phyloP scores from a whole-genome alignment of 23 tunicate genomes.

The Diplosoma virens region DNA sequence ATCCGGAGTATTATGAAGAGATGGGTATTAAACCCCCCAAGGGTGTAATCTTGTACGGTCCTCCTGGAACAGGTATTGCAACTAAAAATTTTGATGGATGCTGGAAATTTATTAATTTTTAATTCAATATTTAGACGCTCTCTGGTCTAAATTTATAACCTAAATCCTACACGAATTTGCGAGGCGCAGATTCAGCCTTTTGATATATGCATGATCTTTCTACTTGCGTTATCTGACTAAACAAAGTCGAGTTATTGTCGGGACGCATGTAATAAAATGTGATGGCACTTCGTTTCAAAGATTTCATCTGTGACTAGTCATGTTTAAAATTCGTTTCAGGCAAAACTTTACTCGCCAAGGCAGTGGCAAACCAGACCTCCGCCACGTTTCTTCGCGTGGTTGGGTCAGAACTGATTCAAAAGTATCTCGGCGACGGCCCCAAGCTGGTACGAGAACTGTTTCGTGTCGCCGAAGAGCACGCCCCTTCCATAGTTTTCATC shows the following conservation, averaged over 20 bases:
- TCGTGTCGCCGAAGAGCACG: conserved; percentile 97
- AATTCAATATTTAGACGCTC: not conserved
- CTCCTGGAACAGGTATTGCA: conserved; percentile 98
- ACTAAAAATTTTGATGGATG: no score
- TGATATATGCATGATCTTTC: no score
- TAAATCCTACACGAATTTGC: no score
- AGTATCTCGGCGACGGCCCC: conserved; percentile 97
- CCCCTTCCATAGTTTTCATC: conserved; percentile 97
- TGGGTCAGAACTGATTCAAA: conserved; percentile 95
- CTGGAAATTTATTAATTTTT: not conserved
- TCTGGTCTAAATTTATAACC: not conserved
- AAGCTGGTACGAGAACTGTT: conserved; percentile 94
- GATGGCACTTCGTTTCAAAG: no score
- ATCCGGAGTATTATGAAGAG: conserved; percentile 99
- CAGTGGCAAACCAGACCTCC: conserved; percentile 97
- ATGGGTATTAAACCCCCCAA: conserved; percentile 99
- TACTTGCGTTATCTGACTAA: no score
- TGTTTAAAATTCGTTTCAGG: conserved; percentile 42
- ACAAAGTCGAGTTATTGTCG: no score
- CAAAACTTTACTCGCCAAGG: conserved; percentile 98
- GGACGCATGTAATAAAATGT: no score
- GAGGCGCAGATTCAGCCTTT: no score
- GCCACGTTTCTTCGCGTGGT: conserved; percentile 93
- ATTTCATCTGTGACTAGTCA: no score
- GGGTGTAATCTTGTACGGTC: conserved; percentile 96